These are phyloP conservation scores for Parnassius mnemosyne DNA, from an alignment of 2,888 invertebrate species.

Conservation along the genomic window DNA sequence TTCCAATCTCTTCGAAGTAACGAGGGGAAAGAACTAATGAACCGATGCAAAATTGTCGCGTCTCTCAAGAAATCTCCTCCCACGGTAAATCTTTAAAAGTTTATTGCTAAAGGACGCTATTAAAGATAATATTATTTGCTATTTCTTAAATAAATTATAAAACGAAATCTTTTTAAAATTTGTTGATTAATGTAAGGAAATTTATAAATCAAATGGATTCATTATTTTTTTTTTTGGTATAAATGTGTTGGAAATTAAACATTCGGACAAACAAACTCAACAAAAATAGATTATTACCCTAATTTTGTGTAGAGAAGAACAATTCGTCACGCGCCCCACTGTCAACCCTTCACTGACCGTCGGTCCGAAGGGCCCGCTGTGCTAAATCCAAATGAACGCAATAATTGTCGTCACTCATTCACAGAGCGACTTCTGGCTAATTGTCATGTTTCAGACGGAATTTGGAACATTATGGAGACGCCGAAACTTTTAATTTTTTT, in stretches of 20 bases:
- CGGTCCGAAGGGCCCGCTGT: constrained; percentile 58
- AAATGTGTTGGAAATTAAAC: constrained; percentile 6
- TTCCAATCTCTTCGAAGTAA: constrained; percentile 40
- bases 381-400: constrained; percentile 78
- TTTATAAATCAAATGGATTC: not conserved
- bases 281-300: constrained; percentile 50
- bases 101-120: constrained; percentile 10
- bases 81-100: constrained; percentile 17
- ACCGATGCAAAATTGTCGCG: constrained; percentile 41
- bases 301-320: constrained; percentile 56
- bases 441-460: constrained; percentile 37
- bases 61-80: constrained; percentile 23
- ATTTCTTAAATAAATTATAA: not conserved
- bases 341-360: constrained; percentile 57
- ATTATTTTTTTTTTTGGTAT: not conserved
- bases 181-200: not conserved
- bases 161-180: not conserved
- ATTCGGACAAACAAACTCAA: constrained; percentile 30
- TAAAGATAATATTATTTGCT: constrained; percentile 12
- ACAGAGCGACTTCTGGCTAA: constrained; percentile 42
- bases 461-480: constrained; percentile 34
- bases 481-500: constrained; percentile 6
- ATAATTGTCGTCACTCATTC: constrained; percentile 69
- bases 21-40: constrained; percentile 62
- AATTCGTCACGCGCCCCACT: constrained; percentile 60